Percentiles rank a stretch among this genome's conserved stretches.
These are phyloP conservation scores for Eleginops maclovinus DNA, from an alignment of 2,113 vertebrate genomes.

Conservation along the genomic window DNA sequence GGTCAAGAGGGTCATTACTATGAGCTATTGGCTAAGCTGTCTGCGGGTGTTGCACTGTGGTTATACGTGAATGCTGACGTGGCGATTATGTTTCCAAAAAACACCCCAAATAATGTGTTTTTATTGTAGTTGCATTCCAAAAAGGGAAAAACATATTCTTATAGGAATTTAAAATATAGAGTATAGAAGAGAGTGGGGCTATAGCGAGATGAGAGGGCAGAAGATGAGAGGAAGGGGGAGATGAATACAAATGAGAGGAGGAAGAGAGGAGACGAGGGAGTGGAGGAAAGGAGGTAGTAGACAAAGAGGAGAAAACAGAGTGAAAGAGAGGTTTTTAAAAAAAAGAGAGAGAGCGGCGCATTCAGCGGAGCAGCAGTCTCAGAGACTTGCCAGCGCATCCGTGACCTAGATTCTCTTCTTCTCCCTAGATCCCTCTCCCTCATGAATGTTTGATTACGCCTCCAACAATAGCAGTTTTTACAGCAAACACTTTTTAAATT, in stretches of 20 bases:
- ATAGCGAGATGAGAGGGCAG: conserved; percentile 46
- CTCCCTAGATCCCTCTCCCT: conserved; percentile 77
- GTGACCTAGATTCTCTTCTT: conserved; percentile 83
- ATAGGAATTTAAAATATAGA: conserved; percentile 12
- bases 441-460: conserved; percentile 85
- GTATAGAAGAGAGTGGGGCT: conserved; percentile 13
- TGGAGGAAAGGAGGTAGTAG: conserved; percentile 28
- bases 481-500: conserved; percentile 77
- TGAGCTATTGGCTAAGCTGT: conserved; percentile 46
- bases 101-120: neutral
- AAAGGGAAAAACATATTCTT: neutral
- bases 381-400: conserved; percentile 73
- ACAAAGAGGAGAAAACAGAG: conserved; percentile 55
- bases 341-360: conserved; percentile 43
- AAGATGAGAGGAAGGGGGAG: conserved; percentile 52
- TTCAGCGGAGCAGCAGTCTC: conserved; percentile 72
- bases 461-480: conserved; percentile 83
- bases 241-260: conserved; percentile 67
- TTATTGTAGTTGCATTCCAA: neutral
- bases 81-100: neutral
- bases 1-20: conserved; percentile 62
- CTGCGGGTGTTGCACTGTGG: conserved; percentile 2
- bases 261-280: neutral
- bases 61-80: conserved; percentile 1
- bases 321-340: conserved; percentile 53